Conservation (phyloP, 1,140 invertebrate genomes). For the Gonatopus flavifemur region DNA sequence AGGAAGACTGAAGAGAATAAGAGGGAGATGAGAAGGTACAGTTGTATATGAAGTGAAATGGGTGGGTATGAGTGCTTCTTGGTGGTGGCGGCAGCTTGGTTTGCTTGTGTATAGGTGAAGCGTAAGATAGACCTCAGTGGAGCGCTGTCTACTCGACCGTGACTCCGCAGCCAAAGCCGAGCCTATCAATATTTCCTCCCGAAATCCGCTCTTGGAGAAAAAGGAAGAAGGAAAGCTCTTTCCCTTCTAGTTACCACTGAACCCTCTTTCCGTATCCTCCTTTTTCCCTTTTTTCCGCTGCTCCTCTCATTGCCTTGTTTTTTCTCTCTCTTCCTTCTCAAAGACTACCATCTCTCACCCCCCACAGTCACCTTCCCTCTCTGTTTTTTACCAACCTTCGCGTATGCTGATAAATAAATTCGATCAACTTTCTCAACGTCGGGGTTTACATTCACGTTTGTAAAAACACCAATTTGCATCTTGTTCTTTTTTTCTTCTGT, state of each 20-base stretch:
- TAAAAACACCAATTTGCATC: too few relatives aligned
- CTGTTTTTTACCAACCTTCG: constrained; percentile 7
- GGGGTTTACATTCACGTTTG: too few relatives aligned
- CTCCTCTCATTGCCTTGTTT: neutral
- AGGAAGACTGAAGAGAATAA: constrained; percentile 27
- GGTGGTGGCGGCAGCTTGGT: constrained; percentile 13
- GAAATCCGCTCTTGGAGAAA: constrained; percentile 44
- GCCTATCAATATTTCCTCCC: constrained; percentile 58
- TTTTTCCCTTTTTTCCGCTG: constrained; percentile 16
- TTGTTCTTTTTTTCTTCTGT: too few relatives aligned
- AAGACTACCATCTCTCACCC: neutral
- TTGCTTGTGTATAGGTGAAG: constrained; percentile 20
- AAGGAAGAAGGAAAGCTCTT: too few relatives aligned
- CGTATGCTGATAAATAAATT: too few relatives aligned
- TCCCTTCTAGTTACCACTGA: constrained; percentile 18
- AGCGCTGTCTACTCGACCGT: constrained; percentile 55
- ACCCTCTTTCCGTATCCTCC: constrained; percentile 13
- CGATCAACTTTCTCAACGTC: too few relatives aligned
- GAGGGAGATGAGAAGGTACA: constrained; percentile 23
- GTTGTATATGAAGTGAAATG: constrained; percentile 1
- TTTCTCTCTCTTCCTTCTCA: constrained; percentile 5
- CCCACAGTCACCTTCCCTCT: constrained; percentile 13
- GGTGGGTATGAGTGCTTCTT: neutral
- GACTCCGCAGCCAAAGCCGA: constrained; percentile 55
- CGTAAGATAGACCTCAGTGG: constrained; percentile 44